These are phyloP conservation scores for Bombylius discolor DNA, from an alignment of 2,888 invertebrate species.

Conservation along the genomic window DNA sequence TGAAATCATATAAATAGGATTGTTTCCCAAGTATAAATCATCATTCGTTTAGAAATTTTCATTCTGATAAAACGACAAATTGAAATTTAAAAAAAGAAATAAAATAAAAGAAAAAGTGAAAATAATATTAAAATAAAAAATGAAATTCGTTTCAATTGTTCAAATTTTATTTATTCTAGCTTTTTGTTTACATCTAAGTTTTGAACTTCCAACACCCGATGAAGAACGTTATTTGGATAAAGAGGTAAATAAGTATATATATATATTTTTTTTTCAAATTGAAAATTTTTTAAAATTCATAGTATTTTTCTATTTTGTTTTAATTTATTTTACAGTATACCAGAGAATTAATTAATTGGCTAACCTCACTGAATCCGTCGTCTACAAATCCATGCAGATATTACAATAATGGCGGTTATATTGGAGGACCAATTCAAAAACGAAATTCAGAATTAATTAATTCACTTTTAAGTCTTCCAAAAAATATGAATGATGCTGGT, in stretches of 20 bases:
- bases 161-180: too few species aligned
- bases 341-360: slow-evolving; percentile 28
- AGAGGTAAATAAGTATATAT: slow-evolving; percentile 20
- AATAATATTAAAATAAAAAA: too few species aligned
- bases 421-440: slow-evolving; percentile 36
- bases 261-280: neutral
- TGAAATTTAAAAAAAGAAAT: too few species aligned
- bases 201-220: slow-evolving; percentile 25
- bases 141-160: too few species aligned
- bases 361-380: slow-evolving; percentile 24
- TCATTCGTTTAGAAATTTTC: too few species aligned
- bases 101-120: too few species aligned
- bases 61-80: too few species aligned
- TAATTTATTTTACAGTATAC: slow-evolving; percentile 19
- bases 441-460: slow-evolving; percentile 61
- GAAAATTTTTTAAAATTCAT: neutral
- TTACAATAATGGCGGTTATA: slow-evolving; percentile 15
- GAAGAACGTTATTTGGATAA: slow-evolving; percentile 32
- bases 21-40: too few species aligned
- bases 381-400: slow-evolving; percentile 19
- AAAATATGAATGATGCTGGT: slow-evolving; percentile 61
- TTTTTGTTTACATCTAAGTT: neutral
- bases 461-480: slow-evolving; percentile 61
- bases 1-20: too few species aligned
- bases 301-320: neutral